phyloP scores from a whole-genome alignment of 2,888 invertebrate genomes.

The Carterocephalus palaemon region DNA sequence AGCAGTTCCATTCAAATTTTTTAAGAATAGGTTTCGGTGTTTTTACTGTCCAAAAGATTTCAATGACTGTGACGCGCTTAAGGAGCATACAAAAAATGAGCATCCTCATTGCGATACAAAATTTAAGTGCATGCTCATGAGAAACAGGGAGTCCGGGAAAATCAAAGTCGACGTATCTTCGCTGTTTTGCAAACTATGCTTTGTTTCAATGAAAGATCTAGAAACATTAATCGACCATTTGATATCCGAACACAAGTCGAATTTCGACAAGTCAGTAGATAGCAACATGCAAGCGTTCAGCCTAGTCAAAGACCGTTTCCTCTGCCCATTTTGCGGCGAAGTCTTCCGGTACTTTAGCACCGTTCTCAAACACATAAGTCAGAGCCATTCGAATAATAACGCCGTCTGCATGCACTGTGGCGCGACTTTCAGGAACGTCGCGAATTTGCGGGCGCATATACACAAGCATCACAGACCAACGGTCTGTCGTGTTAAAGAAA shows the following conservation, averaged over 20 bases:
- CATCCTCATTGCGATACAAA: slow-evolving; percentile 35
- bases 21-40: slow-evolving; percentile 43
- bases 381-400: slow-evolving; percentile 36
- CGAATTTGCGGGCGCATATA: slow-evolving; percentile 37
- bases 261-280: slow-evolving; percentile 35
- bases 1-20: slow-evolving; percentile 46
- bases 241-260: slow-evolving; percentile 34
- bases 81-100: slow-evolving; percentile 34
- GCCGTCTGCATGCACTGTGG: slow-evolving; percentile 42
- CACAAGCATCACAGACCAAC: slow-evolving; percentile 33
- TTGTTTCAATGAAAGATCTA: slow-evolving; percentile 31
- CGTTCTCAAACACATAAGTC: slow-evolving; percentile 41
- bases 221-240: slow-evolving; percentile 37
- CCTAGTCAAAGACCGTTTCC: slow-evolving; percentile 37
- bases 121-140: slow-evolving; percentile 34
- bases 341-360: slow-evolving; percentile 39
- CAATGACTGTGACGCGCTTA: slow-evolving; percentile 34
- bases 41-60: slow-evolving; percentile 44
- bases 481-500: slow-evolving; percentile 36
- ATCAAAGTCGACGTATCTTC: slow-evolving; percentile 40
- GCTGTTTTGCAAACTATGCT: slow-evolving; percentile 40
- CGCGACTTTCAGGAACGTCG: slow-evolving; percentile 35
- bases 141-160: slow-evolving; percentile 35
- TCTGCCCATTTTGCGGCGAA: slow-evolving; percentile 36
- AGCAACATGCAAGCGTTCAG: slow-evolving; percentile 37